Evolutionary conservation across 2,888 invertebrate species (phyloP).

Genomic region (Caenorhabditis auriculariae): DNA sequence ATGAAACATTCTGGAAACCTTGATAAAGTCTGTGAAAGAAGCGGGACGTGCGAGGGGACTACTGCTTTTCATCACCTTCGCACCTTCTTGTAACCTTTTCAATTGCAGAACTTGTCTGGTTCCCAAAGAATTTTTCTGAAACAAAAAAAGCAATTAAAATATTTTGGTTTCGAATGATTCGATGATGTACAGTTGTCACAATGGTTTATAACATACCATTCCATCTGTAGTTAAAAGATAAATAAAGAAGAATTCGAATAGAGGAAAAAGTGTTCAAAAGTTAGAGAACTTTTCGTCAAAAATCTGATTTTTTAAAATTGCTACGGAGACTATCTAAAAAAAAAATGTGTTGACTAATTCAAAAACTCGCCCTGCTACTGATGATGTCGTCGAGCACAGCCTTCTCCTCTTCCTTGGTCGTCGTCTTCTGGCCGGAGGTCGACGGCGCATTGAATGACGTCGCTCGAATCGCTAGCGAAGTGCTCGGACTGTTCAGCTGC

Average conservation of each 20-base stretch:
- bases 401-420: constrained; percentile 32
- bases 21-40: constrained; percentile 31
- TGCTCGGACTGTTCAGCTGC: too few relatives aligned
- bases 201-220: too few relatives aligned
- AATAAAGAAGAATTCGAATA: too few relatives aligned
- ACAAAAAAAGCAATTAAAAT: not conserved
- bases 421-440: constrained; percentile 15
- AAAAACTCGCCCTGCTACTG: constrained; percentile 8
- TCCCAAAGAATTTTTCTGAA: constrained; percentile 21
- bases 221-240: too few relatives aligned
- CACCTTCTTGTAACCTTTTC: constrained; percentile 14
- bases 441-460: constrained; percentile 11
- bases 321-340: too few relatives aligned
- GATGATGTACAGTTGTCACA: too few relatives aligned
- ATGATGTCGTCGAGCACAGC: constrained; percentile 20
- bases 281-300: too few relatives aligned
- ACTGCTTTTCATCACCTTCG: constrained; percentile 8
- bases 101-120: constrained; percentile 20
- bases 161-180: too few relatives aligned
- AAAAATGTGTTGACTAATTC: not conserved
- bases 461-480: constrained; percentile 29
- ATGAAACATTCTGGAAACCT: too few relatives aligned
- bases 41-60: too few relatives aligned
- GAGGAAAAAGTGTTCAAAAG: too few relatives aligned
- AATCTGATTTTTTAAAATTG: too few relatives aligned